Evolutionary conservation across 2,888 invertebrate species (phyloP), one percentile per base, ranked within the genome.

Genomic region (Papilio gigon): DNA sequence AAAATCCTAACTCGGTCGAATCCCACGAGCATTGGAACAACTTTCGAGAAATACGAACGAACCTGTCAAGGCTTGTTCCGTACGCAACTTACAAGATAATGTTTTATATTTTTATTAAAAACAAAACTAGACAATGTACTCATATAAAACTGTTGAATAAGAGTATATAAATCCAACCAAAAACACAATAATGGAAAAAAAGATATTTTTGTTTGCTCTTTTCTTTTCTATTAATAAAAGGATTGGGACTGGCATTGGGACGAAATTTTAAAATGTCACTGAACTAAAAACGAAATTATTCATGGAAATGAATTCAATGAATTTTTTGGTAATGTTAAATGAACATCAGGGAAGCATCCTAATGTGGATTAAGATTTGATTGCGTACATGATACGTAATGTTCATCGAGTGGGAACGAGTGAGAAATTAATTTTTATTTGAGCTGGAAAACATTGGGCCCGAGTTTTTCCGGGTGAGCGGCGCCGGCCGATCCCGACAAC

Each of bases 21-120:
- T 84, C 79, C 86, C 84, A 70, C 76, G 86, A 83, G 88, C 77
- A 80, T 81, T 83, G 76, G 72, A 71, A 74, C 69, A 75, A 82
- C 79, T 83, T 81, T 80, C 77, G 76, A 61, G 67, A 74, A 71
- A 65, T 69, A 63, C 65, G 53, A 62, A 65, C 70, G 61, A 53
- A 72, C 65, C 71, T 70, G 50, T 63, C 69, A 64, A 47, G 20
- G 42, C 22, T 63, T 63, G 33, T 68, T 58, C 12, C 56, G 65
- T 70, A 68, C 68, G 59, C 50, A 65, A 66, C 64, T 40, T 62
- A 47, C 62, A 68, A 65, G 62, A 12, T 8, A 63, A 44, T 35
- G 22, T 17, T 6, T 17, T n/a, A 42, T 42, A 17, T 42, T 42
- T 42, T 42, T 2, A 12, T 50, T 22, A 11, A 44, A 44, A n/a